phyloP scores from a whole-genome alignment of 2,113 vertebrate genomes.

The Lasiurus borealis region DNA sequence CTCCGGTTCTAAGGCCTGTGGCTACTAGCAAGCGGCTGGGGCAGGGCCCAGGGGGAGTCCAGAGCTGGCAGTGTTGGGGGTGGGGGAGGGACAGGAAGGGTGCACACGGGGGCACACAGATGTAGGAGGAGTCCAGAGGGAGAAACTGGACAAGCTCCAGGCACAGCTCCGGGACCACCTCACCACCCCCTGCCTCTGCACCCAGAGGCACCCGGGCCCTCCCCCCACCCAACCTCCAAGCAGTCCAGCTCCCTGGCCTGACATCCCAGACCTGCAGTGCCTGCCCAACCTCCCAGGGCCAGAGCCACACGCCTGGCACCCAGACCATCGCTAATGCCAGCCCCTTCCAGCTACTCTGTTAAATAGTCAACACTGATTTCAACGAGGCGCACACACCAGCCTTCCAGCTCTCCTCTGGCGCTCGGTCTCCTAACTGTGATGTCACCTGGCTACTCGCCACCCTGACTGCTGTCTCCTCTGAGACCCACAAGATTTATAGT shows the following conservation, averaged over 20 bases:
- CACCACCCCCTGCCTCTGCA: neutral
- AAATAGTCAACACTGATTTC: neutral
- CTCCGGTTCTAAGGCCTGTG: neutral
- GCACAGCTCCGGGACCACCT: neutral
- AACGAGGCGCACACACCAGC: neutral
- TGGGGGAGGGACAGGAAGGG: neutral
- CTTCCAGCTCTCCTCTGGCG: neutral
- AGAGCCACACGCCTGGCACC: neutral
- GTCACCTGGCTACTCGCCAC: neutral
- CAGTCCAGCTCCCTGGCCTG: no score
- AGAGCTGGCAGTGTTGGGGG: neutral
- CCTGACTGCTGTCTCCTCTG: neutral
- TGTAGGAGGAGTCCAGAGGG: neutral
- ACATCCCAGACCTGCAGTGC: neutral
- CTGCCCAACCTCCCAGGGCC: neutral
- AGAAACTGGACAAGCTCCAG: neutral
- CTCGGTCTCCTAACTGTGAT: no score
- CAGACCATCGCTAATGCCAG: neutral
- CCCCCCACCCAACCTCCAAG: neutral
- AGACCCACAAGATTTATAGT: neutral
- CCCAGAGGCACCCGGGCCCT: neutral
- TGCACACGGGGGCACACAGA: neutral
- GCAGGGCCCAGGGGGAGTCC: no score
- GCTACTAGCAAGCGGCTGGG: neutral
- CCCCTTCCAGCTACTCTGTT: neutral